A percentile compares a stretch with the other conserved stretches of the same genome.
These are phyloP conservation scores for Catotricha subobsoleta DNA, from an alignment of 2,888 invertebrate species.

Conservation along the genomic window DNA sequence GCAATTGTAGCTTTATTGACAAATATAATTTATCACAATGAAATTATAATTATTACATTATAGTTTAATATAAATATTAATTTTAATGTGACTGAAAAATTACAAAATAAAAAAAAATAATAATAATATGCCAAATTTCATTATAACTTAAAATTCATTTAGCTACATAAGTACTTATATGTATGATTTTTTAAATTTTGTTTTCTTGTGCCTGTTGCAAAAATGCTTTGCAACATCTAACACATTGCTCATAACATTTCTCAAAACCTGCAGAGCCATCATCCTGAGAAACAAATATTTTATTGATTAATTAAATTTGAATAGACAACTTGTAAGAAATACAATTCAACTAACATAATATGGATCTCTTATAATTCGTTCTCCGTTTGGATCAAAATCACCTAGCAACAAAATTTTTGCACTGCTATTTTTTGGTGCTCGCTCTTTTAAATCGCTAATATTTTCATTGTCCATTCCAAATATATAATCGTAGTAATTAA, in stretches of 20 bases:
- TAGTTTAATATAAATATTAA: too few relatives aligned
- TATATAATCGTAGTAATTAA: constrained; percentile 65
- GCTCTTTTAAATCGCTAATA: constrained; percentile 45
- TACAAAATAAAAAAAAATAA: background rate
- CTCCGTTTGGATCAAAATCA: constrained; percentile 66
- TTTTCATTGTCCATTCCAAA: constrained; percentile 92
- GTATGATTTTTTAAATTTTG: constrained; percentile 1
- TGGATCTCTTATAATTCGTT: constrained; percentile 72
- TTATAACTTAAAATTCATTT: too few relatives aligned
- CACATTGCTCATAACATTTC: constrained; percentile 55
- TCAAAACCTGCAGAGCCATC: constrained; percentile 49
- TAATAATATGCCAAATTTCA: too few relatives aligned
- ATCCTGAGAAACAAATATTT: constrained; percentile 32
- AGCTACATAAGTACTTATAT: background rate
- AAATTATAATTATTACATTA: too few relatives aligned
- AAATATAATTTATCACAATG: too few relatives aligned
- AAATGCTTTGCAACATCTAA: constrained; percentile 46
- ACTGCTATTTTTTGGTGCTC: constrained; percentile 41
- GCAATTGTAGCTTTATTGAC: too few relatives aligned
- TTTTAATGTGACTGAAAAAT: background rate
- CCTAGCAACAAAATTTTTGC: constrained; percentile 68
- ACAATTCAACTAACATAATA: constrained; percentile 53
- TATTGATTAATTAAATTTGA: constrained; percentile 1
- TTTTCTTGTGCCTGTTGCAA: background rate
- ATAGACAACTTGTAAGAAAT: background rate